Base-by-base conservation (phyloP, 2,113 vertebrate species). In the Melanerpes aurifrons region DNA sequence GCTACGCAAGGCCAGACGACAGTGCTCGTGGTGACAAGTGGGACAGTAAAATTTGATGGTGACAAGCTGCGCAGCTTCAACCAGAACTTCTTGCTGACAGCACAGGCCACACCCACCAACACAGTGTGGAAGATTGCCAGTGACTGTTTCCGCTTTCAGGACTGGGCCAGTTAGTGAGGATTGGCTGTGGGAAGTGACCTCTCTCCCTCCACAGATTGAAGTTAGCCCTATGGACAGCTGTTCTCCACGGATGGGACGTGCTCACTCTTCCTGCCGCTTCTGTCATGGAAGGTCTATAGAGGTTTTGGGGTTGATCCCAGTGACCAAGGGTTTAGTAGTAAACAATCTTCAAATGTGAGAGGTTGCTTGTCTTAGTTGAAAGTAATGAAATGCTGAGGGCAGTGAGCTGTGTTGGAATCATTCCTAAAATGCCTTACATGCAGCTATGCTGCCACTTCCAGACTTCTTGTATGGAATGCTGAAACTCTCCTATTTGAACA, bases 111-210 rank as follows among this genome's bases (percentile, higher is more conserved):
- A 2, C 97, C 99, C 4, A 98, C 97, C 96, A 99, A 98, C 69
- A 98, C 99, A 2, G 99, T 99, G 67, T 99, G 99, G 99, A 99
- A 99, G 97, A 99, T 99, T 13, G 99, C 98, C 13, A 99, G 99
- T 71, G 99, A 99, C 95, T 99, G 99, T 97, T 99, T 99, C 97
- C 98, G 99, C 68, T 99, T 99, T 91, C 99, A 99, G 87, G 99
- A 99, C 96, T 99, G 98, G 98, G 98, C 98, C 62, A 98, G 96
- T 95, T 99, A 97, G 81, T 66, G 48, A 57, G 74, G 57, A 2
- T 3, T 17, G 66, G 15, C 57, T 8, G 1, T 2, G 2, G 66
- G 32, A 18, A 54, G 45, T 14, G 73, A 83, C 56, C 64, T 53
- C 84, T 80, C 76, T 62, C 84, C 5, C 15, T 31, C 2, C 25